Evolutionary conservation across 2,888 invertebrate species (phyloP).

Genomic region (Caenorhabditis angaria): DNA sequence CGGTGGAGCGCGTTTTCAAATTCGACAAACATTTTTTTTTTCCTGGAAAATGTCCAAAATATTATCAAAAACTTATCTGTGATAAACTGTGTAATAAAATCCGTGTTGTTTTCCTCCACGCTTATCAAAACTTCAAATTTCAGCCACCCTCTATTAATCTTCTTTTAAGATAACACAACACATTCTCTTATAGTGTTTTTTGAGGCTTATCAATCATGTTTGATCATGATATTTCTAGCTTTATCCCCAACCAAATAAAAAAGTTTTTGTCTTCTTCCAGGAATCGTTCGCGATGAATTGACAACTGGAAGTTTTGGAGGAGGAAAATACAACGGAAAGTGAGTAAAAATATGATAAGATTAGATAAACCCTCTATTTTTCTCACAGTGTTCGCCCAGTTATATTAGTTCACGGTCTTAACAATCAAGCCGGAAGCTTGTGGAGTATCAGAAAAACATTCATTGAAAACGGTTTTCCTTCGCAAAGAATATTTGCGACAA

Average conservation of each 20-base stretch:
- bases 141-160: no score
- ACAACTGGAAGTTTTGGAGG: constrained; percentile 14
- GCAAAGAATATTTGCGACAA: constrained; percentile 9
- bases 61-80: no score
- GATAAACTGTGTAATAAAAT: no score
- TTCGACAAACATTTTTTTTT: no score
- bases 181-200: no score
- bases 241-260: neutral
- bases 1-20: no score
- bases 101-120: no score
- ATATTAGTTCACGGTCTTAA: constrained; percentile 14
- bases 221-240: neutral
- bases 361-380: neutral
- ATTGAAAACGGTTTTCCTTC: neutral
- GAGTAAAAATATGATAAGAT: neutral
- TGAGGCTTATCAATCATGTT: no score
- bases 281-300: constrained; percentile 8
- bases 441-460: neutral
- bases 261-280: neutral
- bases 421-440: constrained; percentile 9
- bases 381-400: constrained; percentile 1
- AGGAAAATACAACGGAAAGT: neutral
- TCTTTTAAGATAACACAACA: no score
- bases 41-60: no score
- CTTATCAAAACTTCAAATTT: no score